These are phyloP conservation scores for Lysandra coridon DNA, from an alignment of 2,888 invertebrate genomes.

Conservation along the genomic window DNA sequence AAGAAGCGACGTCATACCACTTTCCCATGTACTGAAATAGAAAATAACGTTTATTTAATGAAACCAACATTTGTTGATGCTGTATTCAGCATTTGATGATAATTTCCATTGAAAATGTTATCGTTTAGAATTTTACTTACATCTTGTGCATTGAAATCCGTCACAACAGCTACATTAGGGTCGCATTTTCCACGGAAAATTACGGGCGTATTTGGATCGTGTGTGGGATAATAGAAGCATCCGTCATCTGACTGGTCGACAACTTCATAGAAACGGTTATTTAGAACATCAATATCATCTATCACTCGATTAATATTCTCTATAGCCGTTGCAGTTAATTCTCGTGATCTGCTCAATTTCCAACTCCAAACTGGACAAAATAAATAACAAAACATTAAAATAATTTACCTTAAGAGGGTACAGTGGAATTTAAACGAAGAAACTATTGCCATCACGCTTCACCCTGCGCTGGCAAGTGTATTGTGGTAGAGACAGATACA, in stretches of 20 bases:
- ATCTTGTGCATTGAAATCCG: conserved; percentile 45
- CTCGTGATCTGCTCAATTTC: conserved; percentile 59
- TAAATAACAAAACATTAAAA: background rate
- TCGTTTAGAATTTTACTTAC: conserved; percentile 44
- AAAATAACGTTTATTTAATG: background rate
- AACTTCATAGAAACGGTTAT: conserved; percentile 50
- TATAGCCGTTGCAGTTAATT: conserved; percentile 44
- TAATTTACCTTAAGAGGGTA: background rate
- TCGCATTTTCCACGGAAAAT: conserved; percentile 61
- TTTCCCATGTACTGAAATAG: conserved; percentile 53
- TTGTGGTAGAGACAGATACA: too few relatives aligned
- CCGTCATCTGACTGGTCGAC: conserved; percentile 51
- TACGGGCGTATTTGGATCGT: conserved; percentile 47
- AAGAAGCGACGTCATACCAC: conserved; percentile 59
- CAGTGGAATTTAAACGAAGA: too few relatives aligned
- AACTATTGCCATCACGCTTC: too few relatives aligned
- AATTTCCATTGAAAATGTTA: too few relatives aligned
- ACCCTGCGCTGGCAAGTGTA: too few relatives aligned
- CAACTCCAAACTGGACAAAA: conserved; percentile 53
- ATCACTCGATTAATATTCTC: conserved; percentile 50
- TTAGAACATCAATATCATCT: conserved; percentile 49
- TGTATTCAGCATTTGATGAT: too few relatives aligned
- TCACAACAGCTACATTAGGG: conserved; percentile 55
- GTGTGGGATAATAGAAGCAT: conserved; percentile 60
- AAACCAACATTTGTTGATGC: too few relatives aligned